These are phyloP conservation scores for Falco biarmicus DNA, from an alignment of 2,797 vertebrate species.

Conservation along the genomic window DNA sequence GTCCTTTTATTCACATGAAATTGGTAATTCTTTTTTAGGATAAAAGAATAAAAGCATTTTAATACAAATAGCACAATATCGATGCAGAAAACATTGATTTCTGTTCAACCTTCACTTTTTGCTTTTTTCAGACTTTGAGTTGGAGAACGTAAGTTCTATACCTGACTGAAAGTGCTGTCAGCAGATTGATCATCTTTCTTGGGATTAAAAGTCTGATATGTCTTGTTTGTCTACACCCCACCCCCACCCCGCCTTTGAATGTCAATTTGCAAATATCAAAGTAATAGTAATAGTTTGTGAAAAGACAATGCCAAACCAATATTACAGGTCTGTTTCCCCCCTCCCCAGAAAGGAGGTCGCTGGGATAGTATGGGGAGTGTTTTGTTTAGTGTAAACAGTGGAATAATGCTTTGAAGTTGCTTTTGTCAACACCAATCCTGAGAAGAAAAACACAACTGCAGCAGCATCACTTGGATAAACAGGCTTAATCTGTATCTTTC, in stretches of 20 bases:
- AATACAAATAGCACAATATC: not conserved
- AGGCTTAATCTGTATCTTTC: constrained; percentile 37
- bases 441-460: not conserved
- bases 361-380: constrained; percentile 42
- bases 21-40: not conserved
- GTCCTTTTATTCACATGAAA: not conserved
- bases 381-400: constrained; percentile 45
- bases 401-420: constrained; percentile 67
- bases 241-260: not conserved
- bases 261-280: not conserved
- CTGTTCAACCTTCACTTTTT: not conserved
- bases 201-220: not conserved
- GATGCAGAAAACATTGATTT: not conserved
- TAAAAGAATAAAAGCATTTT: not conserved
- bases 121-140: not conserved
- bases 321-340: constrained; percentile 23
- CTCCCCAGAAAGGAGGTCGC: constrained; percentile 14
- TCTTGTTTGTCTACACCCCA: not conserved
- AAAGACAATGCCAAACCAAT: not conserved
- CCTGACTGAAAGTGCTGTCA: not conserved
- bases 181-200: not conserved
- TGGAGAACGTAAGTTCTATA: not conserved
- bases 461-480: not conserved
- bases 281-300: not conserved
- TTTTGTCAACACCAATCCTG: constrained; percentile 40